These are phyloP conservation scores for Acinonyx jubatus DNA, from an alignment of 2,113 vertebrate genomes.

Conservation along the genomic window DNA sequence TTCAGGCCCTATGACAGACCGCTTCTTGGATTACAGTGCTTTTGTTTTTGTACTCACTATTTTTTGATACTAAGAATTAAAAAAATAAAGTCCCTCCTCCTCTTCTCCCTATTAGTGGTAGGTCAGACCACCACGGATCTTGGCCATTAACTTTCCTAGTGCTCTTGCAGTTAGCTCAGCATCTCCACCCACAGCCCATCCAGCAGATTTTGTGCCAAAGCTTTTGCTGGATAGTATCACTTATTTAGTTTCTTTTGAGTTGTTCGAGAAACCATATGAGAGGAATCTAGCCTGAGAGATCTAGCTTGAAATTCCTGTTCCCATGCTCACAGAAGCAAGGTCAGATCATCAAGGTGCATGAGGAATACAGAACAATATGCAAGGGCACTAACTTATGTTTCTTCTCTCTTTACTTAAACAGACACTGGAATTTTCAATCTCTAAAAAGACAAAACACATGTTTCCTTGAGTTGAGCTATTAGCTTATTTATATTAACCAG, in stretches of 20 bases:
- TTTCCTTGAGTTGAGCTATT: neutral
- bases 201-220: neutral
- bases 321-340: neutral
- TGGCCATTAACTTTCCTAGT: neutral
- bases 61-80: neutral
- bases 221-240: neutral
- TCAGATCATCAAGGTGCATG: neutral
- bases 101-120: neutral
- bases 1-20: neutral
- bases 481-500: neutral
- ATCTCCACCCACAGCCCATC: neutral
- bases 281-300: neutral
- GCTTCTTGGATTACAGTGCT: neutral
- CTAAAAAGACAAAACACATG: neutral
- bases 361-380: conserved; percentile 5
- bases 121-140: neutral
- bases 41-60: neutral
- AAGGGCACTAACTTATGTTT: neutral
- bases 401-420: conserved; percentile 21
- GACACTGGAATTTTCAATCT: neutral
- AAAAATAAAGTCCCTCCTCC: neutral
- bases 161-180: neutral
- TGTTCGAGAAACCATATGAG: neutral
- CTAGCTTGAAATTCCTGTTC: neutral
- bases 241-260: neutral